Evolutionary conservation across 2,113 vertebrate genomes (phyloP).

Genomic region (Callipepla californica): DNA sequence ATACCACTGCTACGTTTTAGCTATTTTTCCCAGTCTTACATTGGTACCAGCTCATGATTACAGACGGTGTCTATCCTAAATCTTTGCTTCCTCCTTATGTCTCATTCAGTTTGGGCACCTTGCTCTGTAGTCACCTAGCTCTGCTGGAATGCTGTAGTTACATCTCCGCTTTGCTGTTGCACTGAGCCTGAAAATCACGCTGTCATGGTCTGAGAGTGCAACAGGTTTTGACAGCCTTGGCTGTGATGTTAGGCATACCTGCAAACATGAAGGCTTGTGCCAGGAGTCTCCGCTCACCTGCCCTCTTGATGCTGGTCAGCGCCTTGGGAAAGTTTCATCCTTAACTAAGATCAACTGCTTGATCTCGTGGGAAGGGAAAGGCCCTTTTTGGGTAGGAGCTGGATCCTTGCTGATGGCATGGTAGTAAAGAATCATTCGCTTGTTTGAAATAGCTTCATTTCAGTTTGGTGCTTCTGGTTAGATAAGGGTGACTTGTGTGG

Average conservation of each 20-base stretch:
- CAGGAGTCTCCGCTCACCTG: not conserved
- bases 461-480: accelerated
- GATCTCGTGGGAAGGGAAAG: not conserved
- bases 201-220: not conserved
- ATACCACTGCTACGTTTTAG: not conserved
- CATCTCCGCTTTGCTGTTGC: not conserved
- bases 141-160: not conserved
- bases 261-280: not conserved
- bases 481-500: not conserved
- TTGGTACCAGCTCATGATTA: not conserved
- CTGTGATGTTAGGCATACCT: not conserved
- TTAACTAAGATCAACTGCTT: not conserved
- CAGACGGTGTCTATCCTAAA: not conserved
- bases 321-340: not conserved
- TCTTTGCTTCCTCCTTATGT: not conserved
- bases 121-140: not conserved
- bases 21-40: not conserved
- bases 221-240: accelerated
- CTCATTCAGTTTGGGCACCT: not conserved
- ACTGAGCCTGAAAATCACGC: not conserved
- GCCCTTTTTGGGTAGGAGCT: accelerated
- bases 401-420: accelerated
- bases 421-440: not conserved
- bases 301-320: not conserved
- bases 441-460: not conserved